A percentile compares a stretch with the other conserved stretches of the same genome.
Conservation (phyloP, 2,888 invertebrate species). For the Idaea aversata region DNA sequence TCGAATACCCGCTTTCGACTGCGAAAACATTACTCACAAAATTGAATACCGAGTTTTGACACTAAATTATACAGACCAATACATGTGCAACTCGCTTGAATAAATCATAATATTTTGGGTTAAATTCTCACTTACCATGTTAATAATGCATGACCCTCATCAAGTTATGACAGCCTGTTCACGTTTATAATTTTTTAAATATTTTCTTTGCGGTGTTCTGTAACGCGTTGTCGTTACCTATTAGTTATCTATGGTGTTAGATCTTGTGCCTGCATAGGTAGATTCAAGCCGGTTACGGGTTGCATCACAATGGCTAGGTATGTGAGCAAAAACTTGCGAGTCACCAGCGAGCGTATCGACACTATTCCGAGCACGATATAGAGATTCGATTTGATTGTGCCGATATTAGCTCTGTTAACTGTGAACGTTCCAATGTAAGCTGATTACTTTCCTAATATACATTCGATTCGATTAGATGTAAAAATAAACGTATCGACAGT, state of each 20-base stretch:
- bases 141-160: constrained; percentile 32
- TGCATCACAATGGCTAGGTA: constrained; percentile 53
- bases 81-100: constrained; percentile 44
- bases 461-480: not conserved
- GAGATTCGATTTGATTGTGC: constrained; percentile 29
- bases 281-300: constrained; percentile 39
- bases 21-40: constrained; percentile 57
- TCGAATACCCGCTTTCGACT: constrained; percentile 41
- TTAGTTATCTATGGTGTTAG: constrained; percentile 59
- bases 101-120: constrained; percentile 39
- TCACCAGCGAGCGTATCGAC: constrained; percentile 42
- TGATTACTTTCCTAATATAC: constrained; percentile 6
- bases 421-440: constrained; percentile 17
- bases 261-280: constrained; percentile 44
- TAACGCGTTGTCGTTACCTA: constrained; percentile 59
- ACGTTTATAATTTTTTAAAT: constrained; percentile 45
- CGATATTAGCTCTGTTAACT: constrained; percentile 23
- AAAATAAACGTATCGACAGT: constrained; percentile 1
- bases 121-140: constrained; percentile 28
- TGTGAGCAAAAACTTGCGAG: constrained; percentile 47
- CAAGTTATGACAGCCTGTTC: constrained; percentile 34
- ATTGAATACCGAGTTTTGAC: constrained; percentile 49
- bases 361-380: constrained; percentile 34
- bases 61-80: constrained; percentile 48
- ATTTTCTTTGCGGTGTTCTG: constrained; percentile 32